Percentiles rank a stretch among this genome's conserved stretches.
Conservation (phyloP, 2,113 vertebrate genomes). For the Oceanites oceanicus region DNA sequence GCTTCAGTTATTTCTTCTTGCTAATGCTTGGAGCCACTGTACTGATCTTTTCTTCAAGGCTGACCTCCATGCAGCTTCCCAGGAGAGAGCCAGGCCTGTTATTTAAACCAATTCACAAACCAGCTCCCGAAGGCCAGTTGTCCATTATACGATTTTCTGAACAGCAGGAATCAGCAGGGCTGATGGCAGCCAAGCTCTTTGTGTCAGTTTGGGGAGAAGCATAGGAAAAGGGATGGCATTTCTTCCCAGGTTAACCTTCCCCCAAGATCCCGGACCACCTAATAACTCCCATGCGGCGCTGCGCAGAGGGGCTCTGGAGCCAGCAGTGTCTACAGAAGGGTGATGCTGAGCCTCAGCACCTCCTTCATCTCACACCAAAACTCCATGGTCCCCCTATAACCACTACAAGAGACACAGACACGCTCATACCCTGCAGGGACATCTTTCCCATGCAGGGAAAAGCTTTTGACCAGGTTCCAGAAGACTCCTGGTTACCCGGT, state of each 20-base stretch:
- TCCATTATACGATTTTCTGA: not conserved
- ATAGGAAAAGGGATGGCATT: not conserved
- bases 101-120: conserved; percentile 39
- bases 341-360: not conserved
- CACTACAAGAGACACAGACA: not conserved
- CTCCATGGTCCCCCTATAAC: accelerated
- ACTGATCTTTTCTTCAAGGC: conserved; percentile 46
- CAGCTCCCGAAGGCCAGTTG: not conserved
- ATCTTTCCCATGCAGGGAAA: not conserved
- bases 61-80: not conserved
- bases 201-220: not conserved
- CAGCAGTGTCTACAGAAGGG: not conserved
- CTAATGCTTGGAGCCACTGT: not conserved
- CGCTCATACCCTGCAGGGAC: not conserved
- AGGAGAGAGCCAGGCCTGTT: conserved; percentile 7
- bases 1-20: conserved; percentile 6
- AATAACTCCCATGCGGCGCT: accelerated
- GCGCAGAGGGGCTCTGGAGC: not conserved
- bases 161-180: conserved; percentile 2
- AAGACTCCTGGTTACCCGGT: not conserved
- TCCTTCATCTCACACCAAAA: not conserved
- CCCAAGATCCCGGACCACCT: not conserved
- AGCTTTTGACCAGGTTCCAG: not conserved
- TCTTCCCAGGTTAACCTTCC: not conserved
- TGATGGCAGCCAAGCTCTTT: not conserved